These are phyloP conservation scores for Jacana jacana DNA, from an alignment of 2,113 vertebrate genomes.

Conservation along the genomic window DNA sequence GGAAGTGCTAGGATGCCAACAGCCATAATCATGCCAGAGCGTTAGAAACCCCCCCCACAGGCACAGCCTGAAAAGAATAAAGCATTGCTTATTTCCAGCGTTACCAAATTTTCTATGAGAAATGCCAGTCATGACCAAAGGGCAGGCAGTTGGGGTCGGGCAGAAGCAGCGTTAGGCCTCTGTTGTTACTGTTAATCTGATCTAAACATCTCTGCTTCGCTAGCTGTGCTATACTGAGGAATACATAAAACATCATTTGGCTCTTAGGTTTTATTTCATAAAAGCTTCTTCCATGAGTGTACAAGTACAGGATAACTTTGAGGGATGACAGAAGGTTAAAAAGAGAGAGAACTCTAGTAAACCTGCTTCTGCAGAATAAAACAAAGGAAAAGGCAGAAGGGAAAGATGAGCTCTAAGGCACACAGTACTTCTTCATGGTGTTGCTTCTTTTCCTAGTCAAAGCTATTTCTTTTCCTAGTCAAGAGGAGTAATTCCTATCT, in stretches of 20 bases:
- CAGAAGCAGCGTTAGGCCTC: conserved; percentile 68
- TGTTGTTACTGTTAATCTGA: neutral
- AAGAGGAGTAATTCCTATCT: neutral
- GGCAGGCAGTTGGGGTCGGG: conserved; percentile 46
- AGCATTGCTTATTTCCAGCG: neutral
- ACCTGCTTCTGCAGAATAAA: conserved; percentile 3
- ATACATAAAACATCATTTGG: neutral
- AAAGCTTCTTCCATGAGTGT: neutral
- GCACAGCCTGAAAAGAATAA: neutral
- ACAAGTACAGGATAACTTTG: neutral
- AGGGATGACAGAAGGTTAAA: neutral
- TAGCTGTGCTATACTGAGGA: neutral
- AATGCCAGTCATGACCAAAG: neutral
- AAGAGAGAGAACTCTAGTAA: neutral
- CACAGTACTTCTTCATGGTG: neutral
- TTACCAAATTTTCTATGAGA: neutral
- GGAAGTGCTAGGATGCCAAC: conserved; percentile 4
- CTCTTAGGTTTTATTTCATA: neutral
- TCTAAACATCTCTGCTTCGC: conserved; percentile 13
- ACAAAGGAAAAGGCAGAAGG: neutral
- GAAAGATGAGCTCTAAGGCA: neutral
- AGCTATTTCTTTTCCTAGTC: neutral
- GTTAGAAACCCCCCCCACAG: neutral
- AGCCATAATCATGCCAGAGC: conserved; percentile 34
- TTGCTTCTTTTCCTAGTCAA: neutral